Percentiles rank a stretch among this genome's conserved stretches.
phyloP scores from a whole-genome alignment of 2,113 vertebrate species.

The Cercocebus atys region DNA sequence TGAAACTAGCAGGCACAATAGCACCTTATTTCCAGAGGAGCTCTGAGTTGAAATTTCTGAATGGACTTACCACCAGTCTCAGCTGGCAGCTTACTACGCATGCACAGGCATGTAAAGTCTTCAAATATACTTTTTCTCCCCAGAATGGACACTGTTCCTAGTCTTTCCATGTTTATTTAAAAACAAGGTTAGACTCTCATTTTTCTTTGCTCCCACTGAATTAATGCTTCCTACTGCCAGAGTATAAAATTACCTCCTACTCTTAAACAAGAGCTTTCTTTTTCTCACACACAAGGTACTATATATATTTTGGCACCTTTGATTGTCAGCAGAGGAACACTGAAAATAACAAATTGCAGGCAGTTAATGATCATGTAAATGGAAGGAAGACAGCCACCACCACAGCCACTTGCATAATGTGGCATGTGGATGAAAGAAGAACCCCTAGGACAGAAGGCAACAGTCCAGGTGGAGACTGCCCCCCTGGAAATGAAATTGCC shows the following conservation, averaged over 20 bases:
- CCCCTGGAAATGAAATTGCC: conserved; percentile 57
- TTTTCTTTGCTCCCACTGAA: conserved; percentile 24
- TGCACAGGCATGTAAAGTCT: conserved; percentile 64
- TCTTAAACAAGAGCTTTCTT: background rate
- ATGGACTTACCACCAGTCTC: conserved; percentile 74
- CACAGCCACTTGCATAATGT: background rate
- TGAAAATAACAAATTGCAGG: background rate
- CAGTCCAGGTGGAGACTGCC: background rate
- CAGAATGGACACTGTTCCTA: background rate
- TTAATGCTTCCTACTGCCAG: background rate
- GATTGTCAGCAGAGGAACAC: background rate
- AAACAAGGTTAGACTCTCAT: conserved; percentile 12
- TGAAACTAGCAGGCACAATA: conserved; percentile 77
- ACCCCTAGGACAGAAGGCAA: background rate
- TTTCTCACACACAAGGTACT: background rate
- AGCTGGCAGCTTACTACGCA: conserved; percentile 69
- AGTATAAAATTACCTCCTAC: background rate
- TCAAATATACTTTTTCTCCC: background rate
- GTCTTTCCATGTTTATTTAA: background rate
- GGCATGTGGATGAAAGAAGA: background rate
- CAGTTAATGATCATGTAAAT: background rate
- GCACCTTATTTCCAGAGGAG: conserved; percentile 78
- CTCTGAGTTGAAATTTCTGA: conserved; percentile 80
- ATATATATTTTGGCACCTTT: background rate
- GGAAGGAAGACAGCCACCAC: background rate